Evolutionary conservation across 2,113 vertebrate genomes (phyloP).

Genomic region (Gavialis gangeticus): DNA sequence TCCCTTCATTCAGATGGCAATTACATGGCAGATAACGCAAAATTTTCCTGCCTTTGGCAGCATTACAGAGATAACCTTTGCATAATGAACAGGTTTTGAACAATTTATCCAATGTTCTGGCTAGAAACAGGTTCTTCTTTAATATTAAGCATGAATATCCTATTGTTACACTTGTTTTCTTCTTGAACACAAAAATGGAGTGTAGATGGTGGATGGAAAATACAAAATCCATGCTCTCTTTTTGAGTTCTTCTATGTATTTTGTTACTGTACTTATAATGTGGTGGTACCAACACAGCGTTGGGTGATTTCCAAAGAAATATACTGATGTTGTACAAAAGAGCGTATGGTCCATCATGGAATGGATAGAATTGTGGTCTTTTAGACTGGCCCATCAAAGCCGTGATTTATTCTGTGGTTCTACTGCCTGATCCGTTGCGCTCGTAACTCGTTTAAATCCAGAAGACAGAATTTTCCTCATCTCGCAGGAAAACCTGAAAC

Average conservation of each 20-base stretch:
- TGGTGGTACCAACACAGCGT: neutral
- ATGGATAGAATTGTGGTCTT: neutral
- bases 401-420: neutral
- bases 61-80: neutral
- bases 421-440: neutral
- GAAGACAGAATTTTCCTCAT: neutral
- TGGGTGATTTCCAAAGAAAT: neutral
- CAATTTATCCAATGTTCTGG: neutral
- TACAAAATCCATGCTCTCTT: neutral
- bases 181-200: constrained; percentile 16
- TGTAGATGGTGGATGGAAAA: neutral
- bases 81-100: neutral
- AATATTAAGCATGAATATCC: constrained; percentile 19
- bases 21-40: neutral
- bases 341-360: neutral
- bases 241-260: neutral
- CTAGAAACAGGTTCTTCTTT: constrained; percentile 6
- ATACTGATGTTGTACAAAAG: neutral
- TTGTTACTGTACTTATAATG: neutral
- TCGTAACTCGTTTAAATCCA: neutral
- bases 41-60: constrained; percentile 2
- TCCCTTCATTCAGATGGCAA: neutral
- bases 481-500: neutral
- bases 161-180: constrained; percentile 1
- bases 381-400: constrained; percentile 21